Evolutionary conservation across 2,888 invertebrate genomes (phyloP), one percentile per base, ranked within the genome.

Genomic region (Zaprionus lineosus): DNA sequence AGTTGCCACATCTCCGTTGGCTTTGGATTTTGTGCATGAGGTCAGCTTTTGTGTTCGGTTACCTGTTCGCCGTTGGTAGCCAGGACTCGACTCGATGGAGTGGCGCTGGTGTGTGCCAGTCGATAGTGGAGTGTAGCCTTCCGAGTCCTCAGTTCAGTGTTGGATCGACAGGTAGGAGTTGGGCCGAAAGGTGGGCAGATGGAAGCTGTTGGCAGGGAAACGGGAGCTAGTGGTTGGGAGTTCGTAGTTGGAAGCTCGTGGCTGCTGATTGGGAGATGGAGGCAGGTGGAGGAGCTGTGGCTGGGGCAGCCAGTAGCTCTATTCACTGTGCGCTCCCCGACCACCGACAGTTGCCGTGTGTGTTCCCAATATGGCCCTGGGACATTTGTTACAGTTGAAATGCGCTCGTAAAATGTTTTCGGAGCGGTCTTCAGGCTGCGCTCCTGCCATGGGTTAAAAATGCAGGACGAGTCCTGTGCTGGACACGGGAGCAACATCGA

Each of bases 331-430:
- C 28, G 15, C 31, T 39, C 29, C 36, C 57, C 53, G 48, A 19
- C 66, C n/a, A n/a, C n/a, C n/a, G n/a, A n/a, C n/a, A 41, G 47
- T 56, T 70, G 51, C 71, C 48, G 48, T 52, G 65, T 62, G 64
- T 69, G 48, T 44, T 52, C 21, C 39, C 75, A 50, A 64, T 61
- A 61, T 63, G 62, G 64, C 84, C 65, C 66, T 48, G 33, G 86
- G 84, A 79, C 86, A 82, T 86, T 82, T 83, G 86, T 82, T 82
- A 85, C 82, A 84, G 82, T 86, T 85, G 82, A 82, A 85, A 86
- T 85, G 77, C 65, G 67, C 86, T 79, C 76, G 86, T 83, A 81
- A 81, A 85, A 81, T 81, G 83, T 65, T 74, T 73, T 77, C 64
- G 58, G 74, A 66, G 58, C 56, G 37, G 41, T 63, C 68, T 24